Conservation (phyloP, 1,140 invertebrate genomes). For the Antheraea pernyi region DNA sequence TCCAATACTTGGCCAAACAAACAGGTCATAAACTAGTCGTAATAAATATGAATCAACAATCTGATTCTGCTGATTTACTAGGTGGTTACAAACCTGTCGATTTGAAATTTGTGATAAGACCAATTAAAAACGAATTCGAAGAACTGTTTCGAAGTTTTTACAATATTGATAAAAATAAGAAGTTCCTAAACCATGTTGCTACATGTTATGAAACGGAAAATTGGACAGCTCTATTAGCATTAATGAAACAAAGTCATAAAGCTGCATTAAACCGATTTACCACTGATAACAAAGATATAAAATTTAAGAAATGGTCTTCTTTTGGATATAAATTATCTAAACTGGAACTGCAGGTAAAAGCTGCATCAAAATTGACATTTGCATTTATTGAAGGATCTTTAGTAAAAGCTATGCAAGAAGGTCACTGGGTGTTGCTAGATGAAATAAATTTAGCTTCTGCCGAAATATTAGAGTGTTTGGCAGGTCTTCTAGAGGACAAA, state of each 20-base stretch:
- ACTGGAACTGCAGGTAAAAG: conserved; percentile 82
- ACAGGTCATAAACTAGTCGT: conserved; percentile 93
- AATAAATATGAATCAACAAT: conserved; percentile 99
- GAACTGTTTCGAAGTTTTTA: conserved; percentile 90
- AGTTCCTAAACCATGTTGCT: conserved; percentile 91
- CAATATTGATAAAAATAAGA: conserved; percentile 88
- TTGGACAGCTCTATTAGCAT: conserved; percentile 85
- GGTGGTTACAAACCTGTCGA: conserved; percentile 99
- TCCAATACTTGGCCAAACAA: conserved; percentile 94
- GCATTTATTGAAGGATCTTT: conserved; percentile 96
- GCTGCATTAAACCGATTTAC: conserved; percentile 83
- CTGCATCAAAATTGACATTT: conserved; percentile 91
- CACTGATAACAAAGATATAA: conserved; percentile 53
- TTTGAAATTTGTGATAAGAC: conserved; percentile 89
- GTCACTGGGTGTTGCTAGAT: conserved; percentile 97
- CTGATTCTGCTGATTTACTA: conserved; percentile 96
- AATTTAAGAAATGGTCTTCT: conserved; percentile 65
- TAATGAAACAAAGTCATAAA: conserved; percentile 88
- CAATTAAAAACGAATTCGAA: conserved; percentile 92
- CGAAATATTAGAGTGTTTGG: conserved; percentile 97
- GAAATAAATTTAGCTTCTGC: conserved; percentile 98
- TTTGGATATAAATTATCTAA: conserved; percentile 80
- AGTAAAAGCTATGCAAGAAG: conserved; percentile 93
- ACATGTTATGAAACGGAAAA: conserved; percentile 86
- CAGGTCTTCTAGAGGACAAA: conserved; percentile 92